These are phyloP conservation scores for Pteropus alecto DNA, from an alignment of 2,113 vertebrate species.

Conservation along the genomic window DNA sequence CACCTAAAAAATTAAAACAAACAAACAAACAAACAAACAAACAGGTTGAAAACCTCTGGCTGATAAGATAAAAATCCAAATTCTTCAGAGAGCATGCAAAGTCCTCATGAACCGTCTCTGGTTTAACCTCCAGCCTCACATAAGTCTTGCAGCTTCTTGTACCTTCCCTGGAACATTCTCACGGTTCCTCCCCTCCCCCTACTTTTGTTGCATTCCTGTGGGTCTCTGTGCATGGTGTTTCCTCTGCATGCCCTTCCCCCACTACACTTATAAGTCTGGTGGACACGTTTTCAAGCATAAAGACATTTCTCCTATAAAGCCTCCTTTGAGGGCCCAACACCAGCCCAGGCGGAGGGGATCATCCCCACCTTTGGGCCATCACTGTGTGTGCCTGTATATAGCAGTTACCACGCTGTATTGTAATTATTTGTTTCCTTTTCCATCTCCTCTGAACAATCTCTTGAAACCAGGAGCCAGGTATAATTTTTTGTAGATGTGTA, in stretches of 20 bases:
- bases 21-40: not conserved
- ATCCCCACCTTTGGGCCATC: not conserved
- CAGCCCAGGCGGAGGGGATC: not conserved
- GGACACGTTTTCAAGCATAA: not conserved
- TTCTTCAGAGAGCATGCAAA: not conserved
- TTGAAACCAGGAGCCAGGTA: not conserved
- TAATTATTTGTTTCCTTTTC: not conserved
- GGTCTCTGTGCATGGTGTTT: not conserved
- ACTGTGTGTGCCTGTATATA: not conserved
- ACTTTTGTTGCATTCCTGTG: not conserved
- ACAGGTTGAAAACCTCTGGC: not conserved
- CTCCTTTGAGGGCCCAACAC: not conserved
- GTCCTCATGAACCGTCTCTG: too few relatives aligned
- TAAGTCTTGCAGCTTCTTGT: not conserved
- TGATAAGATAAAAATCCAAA: not conserved
- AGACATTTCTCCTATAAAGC: not conserved
- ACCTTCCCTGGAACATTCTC: not conserved
- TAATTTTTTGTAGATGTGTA: not conserved
- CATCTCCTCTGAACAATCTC: not conserved
- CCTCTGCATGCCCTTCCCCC: not conserved
- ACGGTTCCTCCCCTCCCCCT: not conserved
- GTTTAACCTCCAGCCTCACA: not conserved
- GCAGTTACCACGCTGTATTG: not conserved
- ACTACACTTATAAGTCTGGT: not conserved
- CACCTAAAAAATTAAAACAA: too few relatives aligned